Percentiles rank a stretch among this genome's conserved stretches.
Conservation (phyloP, 1,140 invertebrate genomes). For the Caenorhabditis inopinata region DNA sequence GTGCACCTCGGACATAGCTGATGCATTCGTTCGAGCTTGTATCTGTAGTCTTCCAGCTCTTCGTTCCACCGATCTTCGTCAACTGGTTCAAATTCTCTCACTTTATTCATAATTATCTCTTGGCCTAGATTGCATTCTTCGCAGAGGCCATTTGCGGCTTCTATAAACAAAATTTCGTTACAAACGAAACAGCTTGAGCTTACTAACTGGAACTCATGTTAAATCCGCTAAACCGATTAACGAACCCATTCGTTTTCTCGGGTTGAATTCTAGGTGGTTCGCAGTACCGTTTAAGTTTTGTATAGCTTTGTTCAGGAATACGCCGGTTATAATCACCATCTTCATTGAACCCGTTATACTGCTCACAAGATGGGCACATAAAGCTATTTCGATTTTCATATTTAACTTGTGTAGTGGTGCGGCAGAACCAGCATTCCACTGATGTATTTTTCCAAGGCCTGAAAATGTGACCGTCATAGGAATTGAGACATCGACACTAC, state of each 20-base stretch:
- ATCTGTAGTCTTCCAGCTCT: constrained; percentile 18
- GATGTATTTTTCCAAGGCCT: constrained; percentile 25
- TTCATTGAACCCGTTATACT: constrained; percentile 50
- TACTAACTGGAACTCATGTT: background rate
- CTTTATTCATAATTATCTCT: background rate
- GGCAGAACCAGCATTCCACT: constrained; percentile 54
- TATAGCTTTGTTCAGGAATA: background rate
- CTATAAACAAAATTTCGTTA: background rate
- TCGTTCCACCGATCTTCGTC: constrained; percentile 25
- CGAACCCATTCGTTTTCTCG: background rate
- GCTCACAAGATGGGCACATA: constrained; percentile 42
- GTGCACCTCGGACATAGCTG: constrained; percentile 31
- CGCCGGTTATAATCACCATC: constrained; percentile 40
- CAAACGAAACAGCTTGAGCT: background rate
- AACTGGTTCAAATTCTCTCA: constrained; percentile 26
- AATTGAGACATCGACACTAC: constrained; percentile 74
- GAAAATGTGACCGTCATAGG: background rate
- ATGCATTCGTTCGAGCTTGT: constrained; percentile 30
- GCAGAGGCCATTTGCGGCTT: constrained; percentile 19
- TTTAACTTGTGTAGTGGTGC: constrained; percentile 26
- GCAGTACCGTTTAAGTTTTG: background rate
- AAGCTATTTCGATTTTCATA: constrained; percentile 32
- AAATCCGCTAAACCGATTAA: background rate
- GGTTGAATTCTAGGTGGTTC: background rate
- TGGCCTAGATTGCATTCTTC: constrained; percentile 4